Percentiles rank a stretch among this genome's conserved stretches.
Conservation (phyloP, 2,113 vertebrate species). For the Zosterops borbonicus region DNA sequence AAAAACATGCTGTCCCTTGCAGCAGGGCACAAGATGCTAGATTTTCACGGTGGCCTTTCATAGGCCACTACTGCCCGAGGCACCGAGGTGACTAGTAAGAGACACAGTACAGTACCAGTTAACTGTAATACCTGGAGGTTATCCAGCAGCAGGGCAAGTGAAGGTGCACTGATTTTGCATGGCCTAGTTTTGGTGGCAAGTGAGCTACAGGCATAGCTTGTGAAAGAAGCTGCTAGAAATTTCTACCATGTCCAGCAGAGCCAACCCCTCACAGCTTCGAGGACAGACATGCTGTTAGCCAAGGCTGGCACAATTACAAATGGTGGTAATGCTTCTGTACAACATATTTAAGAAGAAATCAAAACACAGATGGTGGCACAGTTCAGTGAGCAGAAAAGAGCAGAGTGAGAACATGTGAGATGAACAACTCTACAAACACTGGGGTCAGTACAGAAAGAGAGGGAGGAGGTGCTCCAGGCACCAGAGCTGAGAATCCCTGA, state of each 20-base stretch:
- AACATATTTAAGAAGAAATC: neutral
- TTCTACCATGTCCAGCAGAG: neutral
- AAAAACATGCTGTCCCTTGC: neutral
- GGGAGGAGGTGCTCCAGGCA: neutral
- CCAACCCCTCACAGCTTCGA: neutral
- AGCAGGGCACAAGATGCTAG: neutral
- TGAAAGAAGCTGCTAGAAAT: neutral
- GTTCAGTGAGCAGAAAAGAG: neutral
- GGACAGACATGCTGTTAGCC: accelerated
- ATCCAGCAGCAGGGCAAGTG: neutral
- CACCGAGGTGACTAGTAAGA: accelerated
- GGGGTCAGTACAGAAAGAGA: neutral
- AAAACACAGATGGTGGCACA: neutral
- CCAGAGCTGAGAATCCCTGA: accelerated
- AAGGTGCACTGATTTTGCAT: neutral
- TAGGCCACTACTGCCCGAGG: neutral
- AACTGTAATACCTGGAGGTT: neutral
- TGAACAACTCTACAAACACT: neutral
- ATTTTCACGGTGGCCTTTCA: neutral
- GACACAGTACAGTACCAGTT: accelerated
- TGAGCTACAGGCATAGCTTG: neutral
- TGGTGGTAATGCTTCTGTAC: too few relatives aligned
- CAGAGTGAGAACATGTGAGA: neutral
- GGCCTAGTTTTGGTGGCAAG: neutral
- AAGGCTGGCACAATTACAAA: neutral